These are phyloP conservation scores for Lasioglossum lativentre DNA, from an alignment of 2,888 invertebrate genomes.

Conservation along the genomic window DNA sequence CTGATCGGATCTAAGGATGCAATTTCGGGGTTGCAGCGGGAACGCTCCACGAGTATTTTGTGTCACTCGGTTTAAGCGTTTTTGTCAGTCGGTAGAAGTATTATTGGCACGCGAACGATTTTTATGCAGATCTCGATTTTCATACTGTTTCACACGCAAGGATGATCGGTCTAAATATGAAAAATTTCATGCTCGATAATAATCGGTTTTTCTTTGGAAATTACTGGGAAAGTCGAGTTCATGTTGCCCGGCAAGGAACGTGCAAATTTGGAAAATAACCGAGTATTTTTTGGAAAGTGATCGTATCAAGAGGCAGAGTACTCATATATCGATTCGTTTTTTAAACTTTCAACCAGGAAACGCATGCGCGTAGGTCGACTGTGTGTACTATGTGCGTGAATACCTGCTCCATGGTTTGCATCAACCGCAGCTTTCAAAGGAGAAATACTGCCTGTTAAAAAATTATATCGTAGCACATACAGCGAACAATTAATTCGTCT, in stretches of 20 bases:
- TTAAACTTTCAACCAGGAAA: slow-evolving; percentile 66
- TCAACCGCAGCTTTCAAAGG: slow-evolving; percentile 8
- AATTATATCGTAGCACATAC: not conserved
- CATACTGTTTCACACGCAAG: not conserved
- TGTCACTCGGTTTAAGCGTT: not conserved
- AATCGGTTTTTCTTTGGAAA: not conserved
- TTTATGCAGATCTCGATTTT: not conserved
- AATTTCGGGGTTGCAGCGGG: not conserved
- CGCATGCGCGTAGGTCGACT: slow-evolving; percentile 47
- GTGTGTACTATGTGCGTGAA: not conserved
- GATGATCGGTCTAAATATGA: not conserved
- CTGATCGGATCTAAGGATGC: not conserved
- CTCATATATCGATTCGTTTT: slow-evolving; percentile 72
- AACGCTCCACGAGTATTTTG: not conserved
- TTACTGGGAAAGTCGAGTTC: not conserved
- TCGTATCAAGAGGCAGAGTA: slow-evolving; percentile 47
- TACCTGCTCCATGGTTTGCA: slow-evolving; percentile 14
- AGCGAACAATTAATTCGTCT: not conserved
- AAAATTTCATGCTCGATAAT: not conserved
- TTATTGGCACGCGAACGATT: not conserved
- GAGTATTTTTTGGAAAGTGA: slow-evolving; percentile 34
- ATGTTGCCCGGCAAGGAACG: not conserved
- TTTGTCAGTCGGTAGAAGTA: not conserved
- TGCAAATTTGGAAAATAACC: not conserved
- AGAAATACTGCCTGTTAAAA: not conserved